These are phyloP conservation scores for Lepidonotus clava DNA, from an alignment of 2,888 invertebrate species.

Conservation along the genomic window DNA sequence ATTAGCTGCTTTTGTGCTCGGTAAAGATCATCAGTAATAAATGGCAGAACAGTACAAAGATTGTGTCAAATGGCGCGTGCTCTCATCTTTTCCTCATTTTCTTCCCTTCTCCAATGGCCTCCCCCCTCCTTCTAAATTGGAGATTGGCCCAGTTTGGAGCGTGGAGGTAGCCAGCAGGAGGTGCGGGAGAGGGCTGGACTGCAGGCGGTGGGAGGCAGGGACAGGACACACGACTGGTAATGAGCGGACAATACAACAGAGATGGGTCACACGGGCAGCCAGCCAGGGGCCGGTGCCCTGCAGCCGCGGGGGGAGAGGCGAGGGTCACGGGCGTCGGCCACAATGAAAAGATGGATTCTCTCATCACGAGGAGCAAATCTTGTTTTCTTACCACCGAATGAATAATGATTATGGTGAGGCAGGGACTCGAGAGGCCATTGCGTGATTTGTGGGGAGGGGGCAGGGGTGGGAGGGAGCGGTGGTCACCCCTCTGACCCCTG, in stretches of 20 bases:
- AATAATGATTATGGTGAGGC: conserved; percentile 7
- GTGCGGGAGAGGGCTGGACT: too few relatives aligned
- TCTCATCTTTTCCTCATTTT: too few relatives aligned
- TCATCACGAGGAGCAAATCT: conserved; percentile 35
- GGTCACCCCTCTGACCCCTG: conserved; percentile 1
- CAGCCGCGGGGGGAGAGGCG: background rate
- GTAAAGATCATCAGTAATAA: too few relatives aligned
- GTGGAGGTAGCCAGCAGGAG: too few relatives aligned
- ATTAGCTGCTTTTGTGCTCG: too few relatives aligned
- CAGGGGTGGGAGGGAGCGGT: background rate
- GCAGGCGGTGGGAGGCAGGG: too few relatives aligned
- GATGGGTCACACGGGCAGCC: background rate
- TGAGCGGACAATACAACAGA: background rate
- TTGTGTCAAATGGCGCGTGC: too few relatives aligned
- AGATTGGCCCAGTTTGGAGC: too few relatives aligned
- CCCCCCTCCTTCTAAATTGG: too few relatives aligned
- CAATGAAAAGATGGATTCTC: conserved; percentile 44
- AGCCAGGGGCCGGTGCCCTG: background rate
- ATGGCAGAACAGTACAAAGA: too few relatives aligned
- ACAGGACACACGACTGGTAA: background rate
- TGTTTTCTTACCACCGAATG: conserved; percentile 28
- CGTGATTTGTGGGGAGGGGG: background rate
- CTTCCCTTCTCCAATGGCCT: too few relatives aligned
- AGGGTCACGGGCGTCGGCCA: background rate
- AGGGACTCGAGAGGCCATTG: background rate